Percentiles rank a stretch among this genome's conserved stretches.
These are phyloP conservation scores for Eonycteris spelaea DNA, from an alignment of 2,113 vertebrate genomes.

Conservation along the genomic window DNA sequence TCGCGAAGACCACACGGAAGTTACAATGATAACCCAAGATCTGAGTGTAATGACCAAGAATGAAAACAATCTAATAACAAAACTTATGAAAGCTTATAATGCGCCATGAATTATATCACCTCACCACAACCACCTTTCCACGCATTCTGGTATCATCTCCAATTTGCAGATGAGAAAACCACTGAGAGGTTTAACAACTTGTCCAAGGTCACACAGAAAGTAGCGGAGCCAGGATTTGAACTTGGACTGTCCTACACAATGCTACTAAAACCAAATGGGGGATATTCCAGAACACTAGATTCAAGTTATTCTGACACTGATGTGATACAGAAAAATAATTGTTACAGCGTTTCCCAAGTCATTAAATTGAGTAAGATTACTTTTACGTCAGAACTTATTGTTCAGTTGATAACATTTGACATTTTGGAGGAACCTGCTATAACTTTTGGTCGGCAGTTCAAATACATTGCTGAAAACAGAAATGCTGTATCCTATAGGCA, in stretches of 20 bases:
- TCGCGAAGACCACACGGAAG: not conserved
- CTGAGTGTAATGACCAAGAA: not conserved
- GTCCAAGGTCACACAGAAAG: not conserved
- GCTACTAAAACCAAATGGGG: not conserved
- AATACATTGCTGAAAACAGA: not conserved
- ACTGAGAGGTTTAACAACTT: not conserved
- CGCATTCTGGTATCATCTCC: not conserved
- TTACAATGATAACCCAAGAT: not conserved
- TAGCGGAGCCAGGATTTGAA: not conserved
- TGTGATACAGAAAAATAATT: not conserved
- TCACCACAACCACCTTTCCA: not conserved
- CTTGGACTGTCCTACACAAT: too few species aligned
- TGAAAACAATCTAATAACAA: not conserved
- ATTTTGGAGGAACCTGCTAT: not conserved
- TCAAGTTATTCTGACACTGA: not conserved
- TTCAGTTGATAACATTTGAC: not conserved
- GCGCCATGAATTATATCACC: not conserved
- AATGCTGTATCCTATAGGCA: not conserved
- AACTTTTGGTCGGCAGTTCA: not conserved
- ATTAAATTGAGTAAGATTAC: not conserved
- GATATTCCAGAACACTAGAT: not conserved
- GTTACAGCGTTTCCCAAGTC: not conserved
- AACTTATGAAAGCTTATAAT: not conserved
- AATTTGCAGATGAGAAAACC: not conserved
- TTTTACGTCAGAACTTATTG: not conserved